phyloP scores from a whole-genome alignment of 2,113 vertebrate genomes.

The Rhynchomys soricoides region DNA sequence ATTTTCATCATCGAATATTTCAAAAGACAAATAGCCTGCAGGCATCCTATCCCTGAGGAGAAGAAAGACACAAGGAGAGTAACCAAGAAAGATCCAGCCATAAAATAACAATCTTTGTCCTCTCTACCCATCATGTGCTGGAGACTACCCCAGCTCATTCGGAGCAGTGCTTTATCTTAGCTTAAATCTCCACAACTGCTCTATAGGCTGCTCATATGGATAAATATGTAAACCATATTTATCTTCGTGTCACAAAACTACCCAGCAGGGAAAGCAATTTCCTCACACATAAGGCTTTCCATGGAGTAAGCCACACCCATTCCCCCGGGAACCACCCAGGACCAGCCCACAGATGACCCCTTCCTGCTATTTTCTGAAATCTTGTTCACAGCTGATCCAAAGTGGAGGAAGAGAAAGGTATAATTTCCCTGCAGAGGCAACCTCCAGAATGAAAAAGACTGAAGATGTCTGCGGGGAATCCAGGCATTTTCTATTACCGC shows the following conservation, averaged over 20 bases:
- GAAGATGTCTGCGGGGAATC: background rate
- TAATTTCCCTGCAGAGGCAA: conserved; percentile 62
- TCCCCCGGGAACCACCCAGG: background rate
- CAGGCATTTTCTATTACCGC: background rate
- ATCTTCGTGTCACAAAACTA: conserved; percentile 58
- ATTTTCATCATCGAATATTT: background rate
- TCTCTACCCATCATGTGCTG: conserved; percentile 87
- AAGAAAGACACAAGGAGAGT: background rate
- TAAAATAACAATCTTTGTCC: background rate
- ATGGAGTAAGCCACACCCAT: background rate
- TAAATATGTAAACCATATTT: background rate
- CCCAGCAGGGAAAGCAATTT: background rate
- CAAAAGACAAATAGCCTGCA: background rate
- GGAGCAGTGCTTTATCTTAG: conserved; percentile 91
- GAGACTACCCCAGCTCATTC: conserved; percentile 94
- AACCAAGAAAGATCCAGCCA: background rate
- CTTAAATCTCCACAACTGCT: conserved; percentile 89
- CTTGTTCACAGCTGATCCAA: background rate
- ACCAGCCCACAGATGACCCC: background rate
- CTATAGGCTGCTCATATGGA: conserved; percentile 86
- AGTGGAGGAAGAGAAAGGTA: conserved; percentile 52
- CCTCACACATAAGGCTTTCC: background rate
- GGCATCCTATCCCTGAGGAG: background rate
- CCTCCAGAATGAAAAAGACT: conserved; percentile 41
- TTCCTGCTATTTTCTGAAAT: conserved; percentile 48